Conservation (phyloP, 2,797 vertebrate species). For the Sciurus carolinensis region DNA sequence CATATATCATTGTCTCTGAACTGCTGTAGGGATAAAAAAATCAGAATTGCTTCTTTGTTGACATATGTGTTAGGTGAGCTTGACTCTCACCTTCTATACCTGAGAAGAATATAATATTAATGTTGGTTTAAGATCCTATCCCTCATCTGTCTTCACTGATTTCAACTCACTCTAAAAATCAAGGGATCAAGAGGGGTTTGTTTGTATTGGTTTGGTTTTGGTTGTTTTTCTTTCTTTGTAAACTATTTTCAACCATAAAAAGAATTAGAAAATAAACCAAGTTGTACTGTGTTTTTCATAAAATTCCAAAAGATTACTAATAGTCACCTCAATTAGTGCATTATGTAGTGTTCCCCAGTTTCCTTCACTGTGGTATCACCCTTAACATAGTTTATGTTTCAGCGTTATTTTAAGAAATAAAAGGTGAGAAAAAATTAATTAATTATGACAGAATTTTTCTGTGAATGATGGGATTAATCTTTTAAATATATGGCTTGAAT, state of each 20-base stretch:
- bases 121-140: background rate
- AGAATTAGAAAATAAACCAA: constrained; percentile 40
- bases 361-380: background rate
- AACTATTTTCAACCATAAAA: background rate
- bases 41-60: constrained; percentile 70
- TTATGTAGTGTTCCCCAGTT: background rate
- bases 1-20: constrained; percentile 78
- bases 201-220: background rate
- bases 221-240: background rate
- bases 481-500: background rate
- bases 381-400: background rate
- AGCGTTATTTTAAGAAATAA: constrained; percentile 6
- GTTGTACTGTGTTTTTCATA: background rate
- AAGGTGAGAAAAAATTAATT: background rate
- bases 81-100: constrained; percentile 42
- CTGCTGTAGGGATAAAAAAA: constrained; percentile 68
- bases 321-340: background rate
- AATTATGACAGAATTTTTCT: background rate
- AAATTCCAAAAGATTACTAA: background rate
- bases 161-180: constrained; percentile 50
- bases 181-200: background rate
- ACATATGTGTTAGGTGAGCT: constrained; percentile 51
- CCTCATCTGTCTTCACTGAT: constrained; percentile 30
- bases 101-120: constrained; percentile 55
- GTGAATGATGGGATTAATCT: background rate